Evolutionary conservation across 2,888 invertebrate genomes (phyloP), one percentile per base, ranked within the genome.

Genomic region (Heliconius ethilla): DNA sequence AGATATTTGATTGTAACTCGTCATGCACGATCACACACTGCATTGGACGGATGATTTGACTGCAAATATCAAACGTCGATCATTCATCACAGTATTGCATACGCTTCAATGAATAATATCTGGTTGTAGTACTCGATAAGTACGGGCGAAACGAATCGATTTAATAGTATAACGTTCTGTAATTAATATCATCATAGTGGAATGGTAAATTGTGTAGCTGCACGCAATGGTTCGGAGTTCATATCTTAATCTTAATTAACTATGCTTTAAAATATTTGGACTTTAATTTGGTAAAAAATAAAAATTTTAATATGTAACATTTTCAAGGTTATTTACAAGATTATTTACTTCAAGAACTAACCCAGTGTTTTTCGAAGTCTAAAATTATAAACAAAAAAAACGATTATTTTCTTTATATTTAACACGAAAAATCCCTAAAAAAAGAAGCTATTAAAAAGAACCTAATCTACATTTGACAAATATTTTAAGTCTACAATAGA

Each of bases 51-150:
- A 72, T 72, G 55, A 72, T 72, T 72, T 72, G 72, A 59, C 72
- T 59, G 59, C 59, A 72, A 72, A 72, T 72, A 72, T 72, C 72
- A 72, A 72, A 72, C 72, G 72, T 72, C 55, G n/a, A 72, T 59
- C 72, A 72, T 59, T 72, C 72, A 59, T 55, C 55, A 72, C n/a
- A 33, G 55, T 37, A 72, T 72, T 25, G 55, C 51, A 70, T 55
- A 55, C 72, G 72, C 72, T 33, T 72, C 45, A 72, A 59, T 72
- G 55, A 33, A 33, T 72, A 72, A 72, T 72, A 72, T 59, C 70
- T 72, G 29, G 55, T 13, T 72, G 72, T 72, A 72, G 33, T 33
- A 59, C 55, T 59, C 55, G 59, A 72, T 72, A 59, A n/a, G n/a
- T 72, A 59, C 13, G 15, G 29, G 13, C 6, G 13, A 72, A 55